Base-by-base conservation (phyloP, 2,888 invertebrate genomes). In the Thelaira solivaga region DNA sequence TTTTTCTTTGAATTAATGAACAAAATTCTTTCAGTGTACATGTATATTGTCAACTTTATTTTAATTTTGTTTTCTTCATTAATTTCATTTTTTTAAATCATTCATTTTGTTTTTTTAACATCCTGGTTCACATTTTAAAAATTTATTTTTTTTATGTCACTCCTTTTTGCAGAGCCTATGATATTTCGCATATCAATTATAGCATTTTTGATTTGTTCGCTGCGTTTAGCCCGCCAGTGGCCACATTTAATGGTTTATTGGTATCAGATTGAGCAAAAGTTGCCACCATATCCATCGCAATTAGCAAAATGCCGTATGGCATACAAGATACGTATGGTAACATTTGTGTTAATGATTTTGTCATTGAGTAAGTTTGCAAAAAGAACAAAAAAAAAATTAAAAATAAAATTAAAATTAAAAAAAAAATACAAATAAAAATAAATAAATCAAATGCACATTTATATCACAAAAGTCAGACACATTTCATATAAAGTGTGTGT, bases 181-280 rank as follows among this genome's bases (percentile, higher is more conserved):
- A 87, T 89, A 64, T 89, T 89, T 74, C 85, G 86, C 7, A 24
- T 80, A 47, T 86, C 84, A 26, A 86, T 85, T 10, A 71, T 86
- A 6, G 45, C 84, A 5, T 85, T 84, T 0, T 80, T 83, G 6
- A 31, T 83, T 0, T 83, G 82, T 43, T 90, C 91, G 53, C 83
- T 91, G 5, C 86, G 85, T 72, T 83, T 92, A 78, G 91, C 91
- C 0, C 87, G 86, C 26, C 86, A 90, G 62, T 92, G 92, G 92
- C 91, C 91, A 2, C 83, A 82, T 13, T 84, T 92, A 26, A 89
- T 90, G 84, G 64, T 84, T 53, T 85, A 88, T 22, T 91, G 91
- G 91, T 85, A 89, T 53, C 86, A 88, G 67, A 85, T 90, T 22
- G 91, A 91, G 80, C 85, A 86, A 1, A 87, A 90, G 80, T 82